These are phyloP conservation scores for Amphipyra tragopoginis DNA, from an alignment of 2,888 invertebrate genomes.

Conservation along the genomic window DNA sequence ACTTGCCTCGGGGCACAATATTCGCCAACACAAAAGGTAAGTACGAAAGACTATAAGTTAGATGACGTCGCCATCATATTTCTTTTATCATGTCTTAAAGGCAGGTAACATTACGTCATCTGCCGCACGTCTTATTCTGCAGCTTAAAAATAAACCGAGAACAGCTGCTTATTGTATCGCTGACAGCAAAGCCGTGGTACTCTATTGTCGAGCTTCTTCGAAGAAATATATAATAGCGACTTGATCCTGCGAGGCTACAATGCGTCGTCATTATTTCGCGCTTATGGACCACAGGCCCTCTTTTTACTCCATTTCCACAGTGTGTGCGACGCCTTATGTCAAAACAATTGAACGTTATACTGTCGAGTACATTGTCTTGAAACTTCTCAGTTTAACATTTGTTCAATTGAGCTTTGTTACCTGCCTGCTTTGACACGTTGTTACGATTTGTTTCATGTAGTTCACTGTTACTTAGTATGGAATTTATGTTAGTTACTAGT, in stretches of 20 bases:
- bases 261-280: conserved; percentile 83
- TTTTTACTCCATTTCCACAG: conserved; percentile 67
- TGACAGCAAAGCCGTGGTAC: conserved; percentile 84
- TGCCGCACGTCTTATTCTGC: conserved; percentile 75
- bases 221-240: conserved; percentile 86
- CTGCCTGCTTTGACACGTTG: conserved; percentile 4
- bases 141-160: conserved; percentile 78
- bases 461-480: conserved; percentile 9
- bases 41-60: conserved; percentile 68
- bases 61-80: conserved; percentile 67
- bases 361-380: conserved; percentile 43
- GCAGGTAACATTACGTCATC: conserved; percentile 81
- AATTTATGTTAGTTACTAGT: conserved; percentile 12
- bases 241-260: conserved; percentile 82
- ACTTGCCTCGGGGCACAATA: conserved; percentile 61
- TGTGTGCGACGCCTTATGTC: conserved; percentile 59
- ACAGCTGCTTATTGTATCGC: conserved; percentile 86
- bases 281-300: conserved; percentile 72
- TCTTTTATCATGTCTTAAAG: conserved; percentile 70
- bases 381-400: conserved; percentile 35
- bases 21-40: conserved; percentile 69
- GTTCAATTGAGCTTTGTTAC: conserved; percentile 25
- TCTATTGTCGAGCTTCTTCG: conserved; percentile 79
- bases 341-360: conserved; percentile 64
- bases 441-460: conserved; percentile 17